These are phyloP conservation scores for Coenonympha glycerion DNA, from an alignment of 2,888 invertebrate species.

Conservation along the genomic window DNA sequence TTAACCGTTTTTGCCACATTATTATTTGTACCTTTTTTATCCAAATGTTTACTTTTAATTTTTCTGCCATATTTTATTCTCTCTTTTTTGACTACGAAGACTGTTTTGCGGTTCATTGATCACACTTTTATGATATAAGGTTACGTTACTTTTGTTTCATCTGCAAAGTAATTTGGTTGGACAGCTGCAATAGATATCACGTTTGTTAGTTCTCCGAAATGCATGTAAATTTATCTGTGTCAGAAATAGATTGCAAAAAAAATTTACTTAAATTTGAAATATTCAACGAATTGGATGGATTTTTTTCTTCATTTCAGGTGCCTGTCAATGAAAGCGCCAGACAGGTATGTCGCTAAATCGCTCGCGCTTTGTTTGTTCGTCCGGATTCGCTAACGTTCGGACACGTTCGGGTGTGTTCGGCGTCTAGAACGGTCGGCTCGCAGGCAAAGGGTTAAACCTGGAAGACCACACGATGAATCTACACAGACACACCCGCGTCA, in stretches of 20 bases:
- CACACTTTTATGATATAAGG: constrained; percentile 17
- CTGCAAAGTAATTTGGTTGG: constrained; percentile 16
- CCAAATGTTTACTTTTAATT: constrained; percentile 69
- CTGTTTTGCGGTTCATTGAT: constrained; percentile 37
- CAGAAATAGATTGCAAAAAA: constrained; percentile 37
- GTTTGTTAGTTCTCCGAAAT: constrained; percentile 24
- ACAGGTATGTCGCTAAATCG: constrained; percentile 79
- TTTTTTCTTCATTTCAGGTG: constrained; percentile 84
- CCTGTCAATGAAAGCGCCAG: constrained; percentile 85
- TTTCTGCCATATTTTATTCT: constrained; percentile 52
- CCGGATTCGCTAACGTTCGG: constrained; percentile 68
- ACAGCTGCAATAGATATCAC: constrained; percentile 14
- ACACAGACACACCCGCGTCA: constrained; percentile 72
- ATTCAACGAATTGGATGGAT: constrained; percentile 79
- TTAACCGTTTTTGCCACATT: constrained; percentile 72
- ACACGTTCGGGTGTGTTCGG: constrained; percentile 62
- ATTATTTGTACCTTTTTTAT: constrained; percentile 66
- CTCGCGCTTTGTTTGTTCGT: constrained; percentile 67
- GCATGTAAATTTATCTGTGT: constrained; percentile 77
- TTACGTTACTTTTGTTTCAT: constrained; percentile 18
- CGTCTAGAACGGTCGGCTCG: constrained; percentile 52
- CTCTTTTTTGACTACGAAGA: constrained; percentile 19
- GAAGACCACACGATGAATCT: constrained; percentile 69
- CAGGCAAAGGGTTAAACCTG: constrained; percentile 68
- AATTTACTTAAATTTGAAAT: constrained; percentile 67